Base-by-base conservation (phyloP, 2,888 invertebrate species). In the Drosophila meridionalis region DNA sequence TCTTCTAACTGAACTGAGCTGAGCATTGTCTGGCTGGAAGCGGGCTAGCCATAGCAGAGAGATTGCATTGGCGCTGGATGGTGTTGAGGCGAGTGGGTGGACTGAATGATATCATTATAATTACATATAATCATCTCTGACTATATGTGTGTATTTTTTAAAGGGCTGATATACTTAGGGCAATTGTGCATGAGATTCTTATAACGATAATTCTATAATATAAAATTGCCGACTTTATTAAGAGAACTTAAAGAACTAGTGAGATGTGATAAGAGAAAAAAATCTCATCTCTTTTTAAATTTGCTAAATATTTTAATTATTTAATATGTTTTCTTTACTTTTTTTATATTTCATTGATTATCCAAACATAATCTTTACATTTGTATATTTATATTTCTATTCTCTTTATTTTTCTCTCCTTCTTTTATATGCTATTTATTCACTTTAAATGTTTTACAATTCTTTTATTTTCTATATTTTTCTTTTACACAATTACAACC, bases 21-120 rank as follows among this genome's bases (percentile, higher is more conserved):
- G 9, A 36, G 20, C 34, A 36, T 52, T 12, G 36, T 36, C 6
- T 61, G 58, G 59, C 57, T 58, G 61, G 38, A 12, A 40, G 43
- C n/a, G 53, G 4, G 20, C 20, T 43, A 20, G 47, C 2, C 34
- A 34, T 26, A 32, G 28, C 69, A 63, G 76, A 65, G 57, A 47
- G 73, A 78, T 69, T 61, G 69, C 66, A 52, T 52, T 60, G 30
- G 43, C 68, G 59, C 60, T 74, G 69, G 69, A 82, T 87, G 75
- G 84, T 87, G 75, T 69, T 82, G 74, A 82, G 82, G 70, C 59
- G 71, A 55, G 78, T 78, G 60, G 76, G 79, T 30, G 66, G 57
- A 43, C 42, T 56, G 34, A 53, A 50, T 67, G 62, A 57, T 65
- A 50, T 61, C 47, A n/a, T 28, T 28, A 45, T 43, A 36, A 58